Base-by-base conservation (phyloP, 2,888 invertebrate genomes). In the Cyclophora albipunctata region DNA sequence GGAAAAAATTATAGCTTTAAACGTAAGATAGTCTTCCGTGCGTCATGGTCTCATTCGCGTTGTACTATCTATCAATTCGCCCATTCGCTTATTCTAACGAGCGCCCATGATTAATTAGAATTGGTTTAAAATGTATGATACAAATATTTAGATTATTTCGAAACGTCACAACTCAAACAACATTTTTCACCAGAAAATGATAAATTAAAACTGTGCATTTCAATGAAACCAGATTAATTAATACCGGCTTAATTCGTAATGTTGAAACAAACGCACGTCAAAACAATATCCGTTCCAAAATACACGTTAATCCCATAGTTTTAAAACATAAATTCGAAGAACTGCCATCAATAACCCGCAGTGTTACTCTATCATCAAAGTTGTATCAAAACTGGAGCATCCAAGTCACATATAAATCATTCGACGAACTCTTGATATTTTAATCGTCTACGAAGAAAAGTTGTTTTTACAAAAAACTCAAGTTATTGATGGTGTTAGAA, bases 391-490 rank as follows among this genome's bases (percentile, higher is more conserved):
- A 49, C 42, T 45, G 45, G 42, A 47, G 34, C 42, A 34, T 34
- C 45, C 52, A 47, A 47, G 47, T 45, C 49, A 42, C 42, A 34
- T 46, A 49, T 53, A 53, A 51, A 53, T 55, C 52, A 57, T 47
- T 37, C 5, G 5, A 7, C 34, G 40, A 20, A 48, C 45, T 45
- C 44, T 45, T 52, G 49, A 57, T 50, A 50, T 50, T 52, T 49
- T 57, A 54, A 57, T 54, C 54, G 49, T 34, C 40, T 47, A 43
- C 48, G 34, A 46, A 41, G 57, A 57, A 52, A 47, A 42, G 49
- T 51, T 44, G 45, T 48, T 46, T 55, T 44, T 34, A 43, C 37
- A 46, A 46, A 47, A 41, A 46, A 35, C 20, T 35, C 7, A 34
- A 40, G 43, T 7, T 47, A 37, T 47, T 47, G 42, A 42, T 45